Evolutionary conservation across 2,888 invertebrate genomes (phyloP), one percentile per base, ranked within the genome.

Genomic region (Alloscopus bannaensis): DNA sequence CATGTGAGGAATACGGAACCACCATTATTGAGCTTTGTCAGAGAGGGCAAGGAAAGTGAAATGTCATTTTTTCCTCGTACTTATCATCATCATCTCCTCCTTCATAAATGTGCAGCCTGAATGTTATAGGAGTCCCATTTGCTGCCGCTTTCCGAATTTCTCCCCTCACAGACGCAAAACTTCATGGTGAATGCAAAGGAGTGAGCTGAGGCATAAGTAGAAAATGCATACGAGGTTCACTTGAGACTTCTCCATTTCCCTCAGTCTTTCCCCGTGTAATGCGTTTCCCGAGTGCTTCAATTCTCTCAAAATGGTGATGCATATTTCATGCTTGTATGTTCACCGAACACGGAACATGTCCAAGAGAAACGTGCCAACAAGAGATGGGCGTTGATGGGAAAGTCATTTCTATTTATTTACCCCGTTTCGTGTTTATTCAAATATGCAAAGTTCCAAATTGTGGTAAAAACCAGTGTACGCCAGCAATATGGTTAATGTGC

Each of bases 301-400:
- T n/a, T n/a, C n/a, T n/a, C n/a, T n/a, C 40, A 22, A 68, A 55
- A 68, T 13, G 24, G 36, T 40, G 55, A 55, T 68, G 52, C 68
- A 68, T 68, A 68, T 68, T 68, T 68, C 55, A 55, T 55, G 68
- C 68, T 29, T 68, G 36, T 68, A 8, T 66, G 55, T 55, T 68
- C 24, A 55, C 40, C 40, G 68, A 68, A 55, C 55, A 31, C 40
- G 59, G 42, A 55, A 68, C 55, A 55, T 45, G 69, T 57, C 42
- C 52, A 57, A 69, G 55, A 20, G 59, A 59, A 47, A 66, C 50
- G 45, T 55, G 45, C 59, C 57, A 69, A 69, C 69, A 69, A 59
- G 69, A 69, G 69, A 69, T 69, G 69, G 69, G 69, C 69, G 69
- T 69, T 69, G 57, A 69, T 69, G 69, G 57, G 69, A 69, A 69